Conservation (phyloP, 2,113 vertebrate genomes). For the Chaetops frenatus region DNA sequence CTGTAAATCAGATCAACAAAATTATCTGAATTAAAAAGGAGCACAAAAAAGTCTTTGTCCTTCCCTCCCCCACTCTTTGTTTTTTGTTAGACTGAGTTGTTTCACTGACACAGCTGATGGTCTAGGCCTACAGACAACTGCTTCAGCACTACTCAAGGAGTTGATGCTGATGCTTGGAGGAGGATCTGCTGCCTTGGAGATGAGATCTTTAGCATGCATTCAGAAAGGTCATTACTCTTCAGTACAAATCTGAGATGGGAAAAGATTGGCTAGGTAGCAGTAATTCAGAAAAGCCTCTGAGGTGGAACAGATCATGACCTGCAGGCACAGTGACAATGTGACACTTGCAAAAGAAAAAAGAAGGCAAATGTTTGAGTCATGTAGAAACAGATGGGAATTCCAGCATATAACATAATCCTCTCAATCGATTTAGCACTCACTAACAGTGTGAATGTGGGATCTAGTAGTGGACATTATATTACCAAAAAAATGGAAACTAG, state of each 20-base stretch:
- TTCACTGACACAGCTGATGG: background rate
- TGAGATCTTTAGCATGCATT: background rate
- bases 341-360: background rate
- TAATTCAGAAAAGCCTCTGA: background rate
- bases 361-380: background rate
- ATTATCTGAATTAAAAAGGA: background rate
- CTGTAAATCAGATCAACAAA: constrained; percentile 7
- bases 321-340: background rate
- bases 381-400: background rate
- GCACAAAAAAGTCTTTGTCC: background rate
- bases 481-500: background rate
- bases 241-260: background rate
- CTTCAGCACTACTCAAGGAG: background rate
- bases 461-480: background rate
- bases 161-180: background rate
- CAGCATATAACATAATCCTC: background rate
- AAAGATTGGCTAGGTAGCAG: background rate
- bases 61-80: constrained; percentile 9
- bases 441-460: background rate
- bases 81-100: background rate
- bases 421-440: background rate
- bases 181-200: background rate
- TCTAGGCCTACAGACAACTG: background rate
- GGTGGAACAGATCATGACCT: background rate
- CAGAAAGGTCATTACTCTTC: background rate